These are phyloP conservation scores for Hymenochirus boettgeri DNA, from an alignment of 2,113 vertebrate species.

Conservation along the genomic window DNA sequence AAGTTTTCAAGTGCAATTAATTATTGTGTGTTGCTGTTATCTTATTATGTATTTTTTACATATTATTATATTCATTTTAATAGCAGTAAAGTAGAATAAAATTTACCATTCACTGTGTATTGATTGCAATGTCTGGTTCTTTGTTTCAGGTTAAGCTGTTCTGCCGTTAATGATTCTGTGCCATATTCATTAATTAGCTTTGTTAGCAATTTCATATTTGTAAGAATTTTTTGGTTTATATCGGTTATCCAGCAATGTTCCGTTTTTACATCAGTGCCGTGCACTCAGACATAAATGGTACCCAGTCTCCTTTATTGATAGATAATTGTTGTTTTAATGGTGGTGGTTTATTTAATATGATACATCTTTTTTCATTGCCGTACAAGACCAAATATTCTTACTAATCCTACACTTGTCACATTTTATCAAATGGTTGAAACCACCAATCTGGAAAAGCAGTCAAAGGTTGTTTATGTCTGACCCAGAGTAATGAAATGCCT, in stretches of 20 bases:
- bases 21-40: too few relatives aligned
- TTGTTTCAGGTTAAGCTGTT: too few relatives aligned
- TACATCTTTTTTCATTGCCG: conserved; percentile 24
- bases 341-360: conserved; percentile 30
- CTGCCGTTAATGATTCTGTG: too few relatives aligned
- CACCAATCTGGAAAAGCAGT: conserved; percentile 41
- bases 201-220: too few relatives aligned
- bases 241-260: conserved; percentile 38
- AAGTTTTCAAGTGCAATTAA: too few relatives aligned
- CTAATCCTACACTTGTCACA: conserved; percentile 42
- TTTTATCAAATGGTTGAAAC: conserved; percentile 34
- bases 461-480: conserved; percentile 43
- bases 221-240: neutral
- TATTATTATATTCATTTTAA: too few relatives aligned
- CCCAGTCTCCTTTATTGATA: neutral
- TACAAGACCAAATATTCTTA: conserved; percentile 21
- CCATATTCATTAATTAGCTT: too few relatives aligned
- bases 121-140: too few relatives aligned
- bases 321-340: conserved; percentile 18
- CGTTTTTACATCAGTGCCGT: neutral
- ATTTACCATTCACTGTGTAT: too few relatives aligned
- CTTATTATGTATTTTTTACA: too few relatives aligned
- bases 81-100: too few relatives aligned
- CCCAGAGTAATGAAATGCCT: conserved; percentile 40
- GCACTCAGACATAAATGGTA: conserved; percentile 13